phyloP scores from a whole-genome alignment of 2,797 vertebrate genomes.

The Cyprinodon diabolis region DNA sequence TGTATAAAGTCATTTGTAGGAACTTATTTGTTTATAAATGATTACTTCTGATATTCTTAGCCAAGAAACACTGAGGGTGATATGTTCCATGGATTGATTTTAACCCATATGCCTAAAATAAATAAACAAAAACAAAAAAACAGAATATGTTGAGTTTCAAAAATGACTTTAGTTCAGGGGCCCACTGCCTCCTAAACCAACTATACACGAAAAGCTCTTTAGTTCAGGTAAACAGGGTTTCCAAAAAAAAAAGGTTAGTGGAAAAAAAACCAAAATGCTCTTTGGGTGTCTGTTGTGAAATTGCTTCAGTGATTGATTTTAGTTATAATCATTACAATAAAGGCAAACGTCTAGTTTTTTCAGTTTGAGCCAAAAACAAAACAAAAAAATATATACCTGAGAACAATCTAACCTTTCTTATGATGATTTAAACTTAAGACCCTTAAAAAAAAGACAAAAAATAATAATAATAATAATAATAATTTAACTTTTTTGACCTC shows the following conservation, averaged over 20 bases:
- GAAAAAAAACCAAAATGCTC: too few relatives aligned
- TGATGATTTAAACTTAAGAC: too few relatives aligned
- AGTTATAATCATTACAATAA: too few relatives aligned
- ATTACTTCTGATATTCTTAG: background rate
- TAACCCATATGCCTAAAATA: background rate
- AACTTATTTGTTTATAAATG: too few relatives aligned
- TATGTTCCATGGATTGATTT: background rate
- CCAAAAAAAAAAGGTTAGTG: background rate
- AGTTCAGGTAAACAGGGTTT: background rate
- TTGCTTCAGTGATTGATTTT: too few relatives aligned
- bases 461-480: too few relatives aligned
- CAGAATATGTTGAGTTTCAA: background rate
- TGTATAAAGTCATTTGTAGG: background rate
- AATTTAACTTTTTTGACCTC: too few relatives aligned
- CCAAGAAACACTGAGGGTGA: background rate
- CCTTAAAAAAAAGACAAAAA: too few relatives aligned
- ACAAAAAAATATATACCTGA: background rate
- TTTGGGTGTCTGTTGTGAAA: too few relatives aligned
- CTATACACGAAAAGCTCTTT: background rate
- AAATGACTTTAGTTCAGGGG: background rate
- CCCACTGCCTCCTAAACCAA: background rate
- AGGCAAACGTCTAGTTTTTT: background rate
- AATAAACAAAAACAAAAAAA: background rate
- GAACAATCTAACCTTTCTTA: too few relatives aligned
- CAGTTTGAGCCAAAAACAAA: background rate